Percentiles rank a stretch among this genome's conserved stretches.
Evolutionary conservation across 2,888 invertebrate species (phyloP).

Genomic region (Drosophila falleni): DNA sequence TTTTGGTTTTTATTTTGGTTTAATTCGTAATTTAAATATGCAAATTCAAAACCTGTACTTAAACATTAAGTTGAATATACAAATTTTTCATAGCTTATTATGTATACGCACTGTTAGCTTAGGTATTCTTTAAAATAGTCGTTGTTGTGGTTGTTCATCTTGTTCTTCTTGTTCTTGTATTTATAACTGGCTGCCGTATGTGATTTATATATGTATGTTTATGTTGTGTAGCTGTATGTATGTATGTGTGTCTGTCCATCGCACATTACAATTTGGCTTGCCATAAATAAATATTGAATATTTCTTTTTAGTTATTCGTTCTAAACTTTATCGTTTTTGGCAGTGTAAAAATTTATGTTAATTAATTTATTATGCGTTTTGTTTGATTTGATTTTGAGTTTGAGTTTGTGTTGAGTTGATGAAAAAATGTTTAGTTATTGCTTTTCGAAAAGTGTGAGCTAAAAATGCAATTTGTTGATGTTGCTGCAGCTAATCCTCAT

Average conservation of each 20-base stretch:
- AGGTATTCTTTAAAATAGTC: conserved; percentile 80
- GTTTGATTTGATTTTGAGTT: conserved; percentile 18
- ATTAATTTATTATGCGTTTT: conserved; percentile 46
- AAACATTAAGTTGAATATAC: conserved; percentile 74
- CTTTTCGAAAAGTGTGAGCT: conserved; percentile 57
- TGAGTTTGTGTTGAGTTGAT: conserved; percentile 28
- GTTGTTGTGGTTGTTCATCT: conserved; percentile 71
- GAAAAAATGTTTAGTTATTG: conserved; percentile 61
- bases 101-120: conserved; percentile 73
- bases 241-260: conserved; percentile 40
- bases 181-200: conserved; percentile 59
- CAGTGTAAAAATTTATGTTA: conserved; percentile 79
- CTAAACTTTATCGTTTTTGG: conserved; percentile 66
- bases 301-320: conserved; percentile 1
- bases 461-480: conserved; percentile 43
- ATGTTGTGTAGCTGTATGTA: conserved; percentile 15
- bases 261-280: conserved; percentile 65
- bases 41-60: conserved; percentile 79
- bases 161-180: conserved; percentile 43
- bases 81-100: conserved; percentile 69
- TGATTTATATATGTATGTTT: conserved; percentile 37
- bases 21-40: conserved; percentile 66
- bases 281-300: conserved; percentile 62
- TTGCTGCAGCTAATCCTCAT: conserved; percentile 62
- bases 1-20: conserved; percentile 30